phyloP scores from a whole-genome alignment of 2,113 vertebrate species.

The Mellivora capensis region DNA sequence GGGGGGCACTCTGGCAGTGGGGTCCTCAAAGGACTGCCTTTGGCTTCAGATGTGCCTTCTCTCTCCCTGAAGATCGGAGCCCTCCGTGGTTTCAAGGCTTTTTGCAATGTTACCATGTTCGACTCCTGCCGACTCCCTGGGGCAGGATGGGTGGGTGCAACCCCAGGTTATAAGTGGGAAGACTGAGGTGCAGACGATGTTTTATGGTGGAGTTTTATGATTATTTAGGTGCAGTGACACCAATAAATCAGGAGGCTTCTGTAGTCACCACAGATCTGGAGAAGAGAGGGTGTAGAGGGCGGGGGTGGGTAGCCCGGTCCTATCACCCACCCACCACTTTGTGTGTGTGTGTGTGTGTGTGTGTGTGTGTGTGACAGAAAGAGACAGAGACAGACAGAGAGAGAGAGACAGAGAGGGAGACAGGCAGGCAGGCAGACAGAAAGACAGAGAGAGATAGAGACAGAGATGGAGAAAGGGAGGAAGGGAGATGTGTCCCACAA shows the following conservation, averaged over 20 bases:
- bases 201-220: neutral
- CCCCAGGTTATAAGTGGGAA: neutral
- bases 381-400: neutral
- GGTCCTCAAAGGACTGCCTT: neutral
- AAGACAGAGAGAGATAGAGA: neutral
- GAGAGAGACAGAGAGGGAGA: too few species aligned
- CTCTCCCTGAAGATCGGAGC: neutral
- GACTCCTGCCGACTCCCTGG: neutral
- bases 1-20: neutral
- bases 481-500: neutral
- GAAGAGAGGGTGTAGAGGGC: neutral
- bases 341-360: neutral
- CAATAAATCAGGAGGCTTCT: neutral
- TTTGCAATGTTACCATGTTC: accelerated
- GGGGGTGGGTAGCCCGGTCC: neutral
- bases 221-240: neutral
- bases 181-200: neutral
- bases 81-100: neutral
- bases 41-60: accelerated
- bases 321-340: accelerated
- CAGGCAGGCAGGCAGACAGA: too few species aligned
- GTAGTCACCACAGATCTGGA: neutral
- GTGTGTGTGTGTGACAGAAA: neutral
- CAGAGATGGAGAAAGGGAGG: neutral
- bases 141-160: neutral